Evolutionary conservation across 1,140 invertebrate species (phyloP).

Genomic region (Phymorhynchus buccinoides): DNA sequence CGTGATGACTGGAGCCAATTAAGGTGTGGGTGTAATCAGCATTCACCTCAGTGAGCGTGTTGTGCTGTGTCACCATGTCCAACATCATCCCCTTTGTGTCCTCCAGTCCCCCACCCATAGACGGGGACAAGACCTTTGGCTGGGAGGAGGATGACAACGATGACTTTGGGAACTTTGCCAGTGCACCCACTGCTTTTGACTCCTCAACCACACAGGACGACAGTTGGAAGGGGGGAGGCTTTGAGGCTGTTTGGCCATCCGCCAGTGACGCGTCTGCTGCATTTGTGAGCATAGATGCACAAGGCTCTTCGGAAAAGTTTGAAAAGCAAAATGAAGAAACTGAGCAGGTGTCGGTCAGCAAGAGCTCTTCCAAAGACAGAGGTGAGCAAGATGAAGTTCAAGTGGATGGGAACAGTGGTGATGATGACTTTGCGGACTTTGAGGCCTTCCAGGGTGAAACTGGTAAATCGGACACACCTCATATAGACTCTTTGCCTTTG

Average conservation of each 20-base stretch:
- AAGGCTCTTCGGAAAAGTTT: neutral
- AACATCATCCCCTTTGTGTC: constrained; percentile 66
- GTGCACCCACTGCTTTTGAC: constrained; percentile 42
- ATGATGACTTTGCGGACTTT: constrained; percentile 54
- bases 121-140: constrained; percentile 48
- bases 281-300: neutral
- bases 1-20: neutral
- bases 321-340: neutral
- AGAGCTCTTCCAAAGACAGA: neutral
- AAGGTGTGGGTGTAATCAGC: neutral
- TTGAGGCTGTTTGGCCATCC: constrained; percentile 38
- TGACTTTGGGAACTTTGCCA: constrained; percentile 65
- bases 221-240: neutral
- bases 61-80: constrained; percentile 50
- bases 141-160: constrained; percentile 58
- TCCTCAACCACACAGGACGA: constrained; percentile 18
- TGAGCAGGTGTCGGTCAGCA: neutral
- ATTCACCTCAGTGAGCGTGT: neutral
- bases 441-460: constrained; percentile 31
- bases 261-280: neutral
- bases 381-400: neutral
- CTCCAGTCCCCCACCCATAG: constrained; percentile 62
- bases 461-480: constrained; percentile 6
- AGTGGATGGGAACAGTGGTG: constrained; percentile 30
- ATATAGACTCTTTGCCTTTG: constrained; percentile 20